Percentiles rank a stretch among this genome's conserved stretches.
phyloP scores from a whole-genome alignment of 1,140 invertebrate genomes.

The Cydia splendana region DNA sequence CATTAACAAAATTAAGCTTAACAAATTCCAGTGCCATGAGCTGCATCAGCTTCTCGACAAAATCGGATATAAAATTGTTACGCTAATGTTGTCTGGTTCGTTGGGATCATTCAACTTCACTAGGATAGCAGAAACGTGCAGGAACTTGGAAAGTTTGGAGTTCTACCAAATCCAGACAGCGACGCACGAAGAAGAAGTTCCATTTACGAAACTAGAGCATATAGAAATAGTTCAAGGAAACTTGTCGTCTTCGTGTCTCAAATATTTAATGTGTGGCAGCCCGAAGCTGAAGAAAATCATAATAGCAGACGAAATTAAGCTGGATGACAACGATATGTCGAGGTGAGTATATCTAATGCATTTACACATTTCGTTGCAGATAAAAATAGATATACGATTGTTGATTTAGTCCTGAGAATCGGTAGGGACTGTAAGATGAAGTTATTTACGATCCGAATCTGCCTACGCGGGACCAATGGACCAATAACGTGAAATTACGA shows the following conservation, averaged over 20 bases:
- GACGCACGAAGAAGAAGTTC: constrained; percentile 80
- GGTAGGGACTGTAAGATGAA: neutral
- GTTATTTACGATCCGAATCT: constrained; percentile 20
- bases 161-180: constrained; percentile 82
- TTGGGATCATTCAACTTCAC: constrained; percentile 81
- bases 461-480: neutral
- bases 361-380: neutral
- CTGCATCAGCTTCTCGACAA: constrained; percentile 80
- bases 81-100: constrained; percentile 83
- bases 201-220: constrained; percentile 82
- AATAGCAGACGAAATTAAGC: constrained; percentile 81
- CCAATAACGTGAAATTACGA: constrained; percentile 23
- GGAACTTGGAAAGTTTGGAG: constrained; percentile 81
- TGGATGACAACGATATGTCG: constrained; percentile 83
- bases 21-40: constrained; percentile 82
- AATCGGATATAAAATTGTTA: constrained; percentile 79
- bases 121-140: constrained; percentile 80
- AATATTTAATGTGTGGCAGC: constrained; percentile 80
- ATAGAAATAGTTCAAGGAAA: constrained; percentile 83
- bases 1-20: constrained; percentile 81
- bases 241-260: constrained; percentile 79
- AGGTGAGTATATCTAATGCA: constrained; percentile 66
- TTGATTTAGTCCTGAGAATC: constrained; percentile 5
- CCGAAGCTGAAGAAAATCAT: constrained; percentile 82
- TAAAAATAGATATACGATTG: constrained; percentile 25